Evolutionary conservation across 2,888 invertebrate genomes (phyloP), one percentile per base, ranked within the genome.

Genomic region (Caenorhabditis panamensis): DNA sequence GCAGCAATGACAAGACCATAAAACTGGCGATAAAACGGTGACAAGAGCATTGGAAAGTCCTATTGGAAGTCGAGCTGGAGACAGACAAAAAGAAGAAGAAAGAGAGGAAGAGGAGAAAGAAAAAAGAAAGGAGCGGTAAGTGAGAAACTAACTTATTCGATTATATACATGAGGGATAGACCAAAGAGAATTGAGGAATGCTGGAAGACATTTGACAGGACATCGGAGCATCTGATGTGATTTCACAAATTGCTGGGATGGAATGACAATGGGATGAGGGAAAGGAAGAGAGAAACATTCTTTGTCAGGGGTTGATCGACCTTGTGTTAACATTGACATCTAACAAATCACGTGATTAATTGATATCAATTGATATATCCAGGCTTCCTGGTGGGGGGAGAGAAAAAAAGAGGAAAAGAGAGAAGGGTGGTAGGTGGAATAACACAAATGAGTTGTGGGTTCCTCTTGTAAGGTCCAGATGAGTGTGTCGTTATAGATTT

Each of bases 261-360:
- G 41, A 13, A 41, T 22, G 49, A 51, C 51, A 51, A 51, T 24
- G 18, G 51, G 51, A 51, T 4, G 24, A 1, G 24, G 26, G 53
- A 22, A 26, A 16, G 31, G 18, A 4, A 54, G 54, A 28, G 36
- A 54, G 28, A 28, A 18, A 56, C 28, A 56, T 56, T 31, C 20
- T 28, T 9, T 51, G 16, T 16, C 20, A 9, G 51, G 4, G 31
- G 31, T 20, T 20, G 20, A 13, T 16, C 16, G 41, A 5, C 41
- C 3, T 47, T 9, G 47, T 47, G 22, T 41, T 59, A 41, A 59
- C 59, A 59, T 22, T 13, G 41, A 59, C 47, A 47, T 47, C 4
- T 4, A 59, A 59, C 59, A 59, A 59, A 59, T 59, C 59, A 41
- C 37, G 59, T 41, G 59, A 59, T 59, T 59, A 59, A 59, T 59